A percentile compares a stretch with the other conserved stretches of the same genome.
phyloP scores from a whole-genome alignment of 1,140 invertebrate genomes.

The Theocolax elegans region DNA sequence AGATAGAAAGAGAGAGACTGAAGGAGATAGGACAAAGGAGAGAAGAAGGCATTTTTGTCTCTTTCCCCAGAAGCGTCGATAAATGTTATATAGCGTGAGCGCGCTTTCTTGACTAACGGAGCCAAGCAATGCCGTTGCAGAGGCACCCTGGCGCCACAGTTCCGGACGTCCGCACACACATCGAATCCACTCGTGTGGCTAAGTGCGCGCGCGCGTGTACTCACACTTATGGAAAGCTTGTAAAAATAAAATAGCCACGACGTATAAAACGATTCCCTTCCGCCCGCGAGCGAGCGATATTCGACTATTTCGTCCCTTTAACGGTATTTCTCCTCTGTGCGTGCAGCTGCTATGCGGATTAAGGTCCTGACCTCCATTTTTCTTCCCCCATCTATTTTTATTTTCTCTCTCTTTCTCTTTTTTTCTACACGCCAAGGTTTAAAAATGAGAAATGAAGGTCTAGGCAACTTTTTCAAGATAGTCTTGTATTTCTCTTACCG shows the following conservation, averaged over 20 bases:
- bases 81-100: not conserved
- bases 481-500: too few relatives aligned
- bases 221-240: not conserved
- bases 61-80: constrained; percentile 11
- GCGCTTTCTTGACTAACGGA: constrained; percentile 1
- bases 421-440: too few relatives aligned
- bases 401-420: too few relatives aligned
- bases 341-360: constrained; percentile 2
- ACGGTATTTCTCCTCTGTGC: not conserved
- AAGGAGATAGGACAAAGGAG: too few relatives aligned
- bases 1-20: too few relatives aligned
- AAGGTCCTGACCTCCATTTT: constrained; percentile 14
- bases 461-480: too few relatives aligned
- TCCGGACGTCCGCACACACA: constrained; percentile 42
- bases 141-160: constrained; percentile 57
- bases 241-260: constrained; percentile 17
- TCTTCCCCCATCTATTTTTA: not conserved
- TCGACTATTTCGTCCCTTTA: not conserved
- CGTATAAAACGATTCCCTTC: not conserved
- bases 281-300: not conserved
- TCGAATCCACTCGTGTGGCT: too few relatives aligned
- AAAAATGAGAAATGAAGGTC: too few relatives aligned
- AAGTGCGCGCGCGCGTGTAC: too few relatives aligned
- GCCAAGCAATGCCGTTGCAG: constrained; percentile 36
- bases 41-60: constrained; percentile 4